Conservation (phyloP, 2,888 invertebrate species). For the Glyphotaelius pellucidus region DNA sequence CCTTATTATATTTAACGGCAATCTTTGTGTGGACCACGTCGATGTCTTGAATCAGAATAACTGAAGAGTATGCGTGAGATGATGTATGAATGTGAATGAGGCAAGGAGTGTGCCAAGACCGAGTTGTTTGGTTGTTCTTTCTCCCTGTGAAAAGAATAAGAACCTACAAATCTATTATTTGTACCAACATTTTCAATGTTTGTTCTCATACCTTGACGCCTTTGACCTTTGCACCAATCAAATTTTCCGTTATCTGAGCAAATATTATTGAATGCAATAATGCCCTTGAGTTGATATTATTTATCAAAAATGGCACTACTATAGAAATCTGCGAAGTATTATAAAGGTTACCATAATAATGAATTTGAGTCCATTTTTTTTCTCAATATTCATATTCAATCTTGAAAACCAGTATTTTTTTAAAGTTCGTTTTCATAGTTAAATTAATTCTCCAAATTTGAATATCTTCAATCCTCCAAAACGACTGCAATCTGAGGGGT, state of each 20-base stretch:
- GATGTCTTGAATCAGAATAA: not conserved
- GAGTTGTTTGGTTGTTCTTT: too few relatives aligned
- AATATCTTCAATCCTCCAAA: too few relatives aligned
- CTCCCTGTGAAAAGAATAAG: not conserved
- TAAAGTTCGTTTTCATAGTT: too few relatives aligned
- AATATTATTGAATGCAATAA: not conserved
- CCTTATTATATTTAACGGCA: not conserved
- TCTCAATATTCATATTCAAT: too few relatives aligned
- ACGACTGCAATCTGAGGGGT: too few relatives aligned
- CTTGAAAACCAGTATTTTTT: too few relatives aligned
- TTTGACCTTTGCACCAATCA: not conserved
- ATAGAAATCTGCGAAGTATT: not conserved
- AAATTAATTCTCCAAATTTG: too few relatives aligned
- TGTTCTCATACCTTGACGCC: not conserved
- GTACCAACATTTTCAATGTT: not conserved
- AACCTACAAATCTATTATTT: not conserved
- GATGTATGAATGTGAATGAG: too few relatives aligned
- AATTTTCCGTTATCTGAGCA: not conserved
- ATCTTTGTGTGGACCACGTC: not conserved
- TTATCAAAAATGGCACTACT: not conserved
- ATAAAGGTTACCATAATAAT: too few relatives aligned
- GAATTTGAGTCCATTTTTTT: too few relatives aligned
- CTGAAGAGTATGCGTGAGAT: too few relatives aligned
- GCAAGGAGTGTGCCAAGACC: too few relatives aligned
- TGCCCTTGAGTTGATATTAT: not conserved